Percentiles rank a stretch among this genome's conserved stretches.
phyloP scores from a whole-genome alignment of 30 jellyfish, hydroid and myxozoan species.

The Chironex yamaguchii region DNA sequence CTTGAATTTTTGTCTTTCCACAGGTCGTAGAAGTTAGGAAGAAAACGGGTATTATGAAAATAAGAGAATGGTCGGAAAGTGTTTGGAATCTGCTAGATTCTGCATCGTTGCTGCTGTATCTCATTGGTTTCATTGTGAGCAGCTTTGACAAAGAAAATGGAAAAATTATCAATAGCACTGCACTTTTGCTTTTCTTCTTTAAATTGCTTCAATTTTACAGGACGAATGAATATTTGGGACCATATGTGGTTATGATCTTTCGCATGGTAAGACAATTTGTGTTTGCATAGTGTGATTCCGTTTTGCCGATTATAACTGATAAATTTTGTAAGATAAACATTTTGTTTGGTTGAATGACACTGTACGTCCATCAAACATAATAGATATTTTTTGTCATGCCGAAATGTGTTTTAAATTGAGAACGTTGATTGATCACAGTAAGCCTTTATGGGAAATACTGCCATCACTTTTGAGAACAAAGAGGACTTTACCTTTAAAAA shows the following conservation, averaged over 20 bases:
- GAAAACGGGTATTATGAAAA: neutral
- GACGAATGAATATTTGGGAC: slow-evolving; percentile 34
- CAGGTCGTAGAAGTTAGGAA: slow-evolving; percentile 39
- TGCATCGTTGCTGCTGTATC: slow-evolving; percentile 9
- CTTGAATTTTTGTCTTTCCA: neutral
- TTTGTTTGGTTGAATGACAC: no score
- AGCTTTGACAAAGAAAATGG: neutral
- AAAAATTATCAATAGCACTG: slow-evolving; percentile 9
- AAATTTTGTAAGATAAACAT: no score
- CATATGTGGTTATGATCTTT: slow-evolving; percentile 64
- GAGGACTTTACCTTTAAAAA: no score
- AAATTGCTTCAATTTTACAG: slow-evolving; percentile 45
- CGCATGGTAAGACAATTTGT: slow-evolving; percentile 78
- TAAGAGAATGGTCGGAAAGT: slow-evolving; percentile 39
- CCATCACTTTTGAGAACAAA: no score
- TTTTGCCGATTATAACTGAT: no score
- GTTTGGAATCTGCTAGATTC: slow-evolving; percentile 63
- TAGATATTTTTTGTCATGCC: no score
- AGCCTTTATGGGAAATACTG: no score
- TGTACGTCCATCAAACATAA: no score
- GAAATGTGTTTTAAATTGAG: no score
- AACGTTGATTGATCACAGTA: no score
- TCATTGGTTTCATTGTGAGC: slow-evolving; percentile 37
- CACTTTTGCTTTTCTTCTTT: slow-evolving; percentile 34
- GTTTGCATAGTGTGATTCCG: no score